Percentiles rank a stretch among this genome's conserved stretches.
Conservation (phyloP, 2,888 invertebrate genomes). For the Pocota personata region DNA sequence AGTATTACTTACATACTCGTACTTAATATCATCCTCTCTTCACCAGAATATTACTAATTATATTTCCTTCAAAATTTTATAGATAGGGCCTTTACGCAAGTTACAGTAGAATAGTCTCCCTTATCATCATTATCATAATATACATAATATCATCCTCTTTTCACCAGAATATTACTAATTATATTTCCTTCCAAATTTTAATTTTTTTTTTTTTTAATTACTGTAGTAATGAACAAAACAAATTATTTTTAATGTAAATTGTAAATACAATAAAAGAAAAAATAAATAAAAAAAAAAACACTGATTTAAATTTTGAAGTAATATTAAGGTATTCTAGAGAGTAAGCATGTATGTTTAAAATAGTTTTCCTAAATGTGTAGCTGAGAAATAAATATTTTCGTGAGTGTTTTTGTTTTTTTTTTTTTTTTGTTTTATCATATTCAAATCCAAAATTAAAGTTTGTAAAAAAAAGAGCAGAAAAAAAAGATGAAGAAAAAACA, state of each 20-base stretch:
- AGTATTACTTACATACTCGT: no score
- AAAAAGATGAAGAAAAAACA: neutral
- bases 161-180: slow-evolving; percentile 18
- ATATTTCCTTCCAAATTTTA: slow-evolving; percentile 24
- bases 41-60: slow-evolving; percentile 18
- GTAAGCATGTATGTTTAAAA: slow-evolving; percentile 6
- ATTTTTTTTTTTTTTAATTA: no score
- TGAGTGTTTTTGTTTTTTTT: neutral
- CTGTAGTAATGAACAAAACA: neutral
- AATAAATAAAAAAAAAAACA: neutral
- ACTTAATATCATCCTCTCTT: neutral
- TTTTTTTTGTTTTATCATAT: slow-evolving; percentile 30
- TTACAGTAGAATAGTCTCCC: no score
- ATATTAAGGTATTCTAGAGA: slow-evolving; percentile 11
- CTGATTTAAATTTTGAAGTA: neutral
- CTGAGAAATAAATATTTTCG: neutral
- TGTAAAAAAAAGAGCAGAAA: slow-evolving; percentile 8
- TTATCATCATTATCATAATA: neutral
- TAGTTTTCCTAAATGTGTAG: slow-evolving; percentile 43
- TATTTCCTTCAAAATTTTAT: no score
- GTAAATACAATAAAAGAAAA: slow-evolving; percentile 25
- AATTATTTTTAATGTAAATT: slow-evolving; percentile 28
- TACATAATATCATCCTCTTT: neutral
- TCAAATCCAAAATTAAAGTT: slow-evolving; percentile 15
- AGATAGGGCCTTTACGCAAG: no score